phyloP scores from a whole-genome alignment of 2,797 vertebrate genomes.

The Cyclura pinguis region DNA sequence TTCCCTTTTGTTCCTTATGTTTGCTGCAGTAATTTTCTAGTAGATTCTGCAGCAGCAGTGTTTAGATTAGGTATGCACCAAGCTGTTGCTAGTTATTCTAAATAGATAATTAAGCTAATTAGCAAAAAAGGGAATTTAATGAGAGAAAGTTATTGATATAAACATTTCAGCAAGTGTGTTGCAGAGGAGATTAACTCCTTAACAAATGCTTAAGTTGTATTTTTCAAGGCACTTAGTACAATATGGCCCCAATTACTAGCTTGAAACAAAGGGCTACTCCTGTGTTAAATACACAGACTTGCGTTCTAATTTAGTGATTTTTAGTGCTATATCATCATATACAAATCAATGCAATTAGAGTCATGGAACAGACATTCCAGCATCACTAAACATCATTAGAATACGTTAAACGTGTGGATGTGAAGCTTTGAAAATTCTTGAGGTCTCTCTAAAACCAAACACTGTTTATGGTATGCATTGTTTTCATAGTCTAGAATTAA shows the following conservation, averaged over 20 bases:
- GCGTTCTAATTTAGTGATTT: slow-evolving; percentile 10
- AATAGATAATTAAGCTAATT: slow-evolving; percentile 43
- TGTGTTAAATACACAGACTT: neutral
- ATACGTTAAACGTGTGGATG: neutral
- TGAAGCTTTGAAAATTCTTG: neutral
- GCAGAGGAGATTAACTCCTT: slow-evolving; percentile 43
- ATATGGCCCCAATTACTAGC: slow-evolving; percentile 15
- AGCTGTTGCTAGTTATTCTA: slow-evolving; percentile 50
- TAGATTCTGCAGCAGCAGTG: neutral
- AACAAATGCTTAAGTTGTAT: slow-evolving; percentile 24
- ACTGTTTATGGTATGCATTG: neutral
- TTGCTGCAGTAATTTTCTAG: slow-evolving; percentile 47
- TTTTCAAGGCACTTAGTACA: slow-evolving; percentile 26
- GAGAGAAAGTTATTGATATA: slow-evolving; percentile 27
- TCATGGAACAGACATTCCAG: neutral
- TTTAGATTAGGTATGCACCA: slow-evolving; percentile 20
- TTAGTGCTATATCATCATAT: neutral
- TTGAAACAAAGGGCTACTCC: neutral
- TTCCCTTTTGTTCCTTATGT: neutral
- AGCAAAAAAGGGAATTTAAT: slow-evolving; percentile 35
- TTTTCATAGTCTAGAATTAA: neutral
- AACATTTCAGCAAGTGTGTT: neutral
- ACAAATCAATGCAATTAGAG: neutral
- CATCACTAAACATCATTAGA: neutral
- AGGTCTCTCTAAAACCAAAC: neutral